Evolutionary conservation across 2,888 invertebrate genomes (phyloP), one percentile per base, ranked within the genome.

Genomic region (Drosophila atripex): DNA sequence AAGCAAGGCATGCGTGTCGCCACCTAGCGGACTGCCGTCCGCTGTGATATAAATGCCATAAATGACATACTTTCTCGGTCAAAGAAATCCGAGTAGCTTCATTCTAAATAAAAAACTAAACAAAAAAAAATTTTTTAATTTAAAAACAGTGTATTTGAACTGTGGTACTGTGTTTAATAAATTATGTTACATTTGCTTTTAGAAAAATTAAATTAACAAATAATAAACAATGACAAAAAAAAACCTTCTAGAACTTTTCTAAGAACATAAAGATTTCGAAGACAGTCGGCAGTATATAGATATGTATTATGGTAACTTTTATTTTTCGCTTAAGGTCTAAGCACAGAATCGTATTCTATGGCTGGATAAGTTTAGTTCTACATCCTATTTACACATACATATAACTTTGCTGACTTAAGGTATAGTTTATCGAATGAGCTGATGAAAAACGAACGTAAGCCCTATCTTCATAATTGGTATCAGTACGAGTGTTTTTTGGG

Each of bases 331-430:
- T 63, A 63, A 14, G 12, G 11, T 14, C 53, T 65, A 64, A n/a
- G 53, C 64, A 53, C 64, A 65, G 64, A 65, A 65, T 65, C 64
- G 64, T 25, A 65, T 65, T 65, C 64, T 47, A 65, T 66, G 66
- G 64, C 66, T 65, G 39, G 47, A 66, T 64, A 65, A 55, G 21
- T 66, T 49, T 55, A 49, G 39, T 43, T 23, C 35, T 63, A 64
- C 35, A 7, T 23, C 49, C 68, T 66, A 66, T 66, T 55, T 66
- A 66, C 65, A 66, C 14, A 14, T n/a, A 54, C 39, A 23, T 55
- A 43, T 38, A 53, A 46, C 41, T 49, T 23, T 23, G 28, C 28
- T 41, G 12, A 8, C 53, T 66, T 32, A 18, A 16, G 25, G 11
- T 49, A 32, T 60, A 9, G 9, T 11, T 18, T 50, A 39, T n/a